A percentile compares a stretch with the other conserved stretches of the same genome.
Evolutionary conservation across 2,888 invertebrate species (phyloP).

Genomic region (Conops quadrifasciatus): DNA sequence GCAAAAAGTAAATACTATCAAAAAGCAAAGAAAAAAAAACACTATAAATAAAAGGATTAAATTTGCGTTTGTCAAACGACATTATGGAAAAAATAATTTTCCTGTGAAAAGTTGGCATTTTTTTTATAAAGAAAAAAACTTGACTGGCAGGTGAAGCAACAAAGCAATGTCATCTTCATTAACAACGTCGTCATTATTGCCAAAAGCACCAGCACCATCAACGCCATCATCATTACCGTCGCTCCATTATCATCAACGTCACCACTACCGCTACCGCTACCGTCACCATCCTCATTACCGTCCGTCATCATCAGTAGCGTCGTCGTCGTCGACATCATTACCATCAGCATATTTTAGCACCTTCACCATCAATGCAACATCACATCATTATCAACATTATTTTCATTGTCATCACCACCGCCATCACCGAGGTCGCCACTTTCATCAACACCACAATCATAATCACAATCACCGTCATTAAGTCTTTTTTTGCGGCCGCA

Average conservation of each 20-base stretch:
- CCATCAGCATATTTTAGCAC: too few species aligned
- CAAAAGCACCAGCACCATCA: background rate
- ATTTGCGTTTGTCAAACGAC: background rate
- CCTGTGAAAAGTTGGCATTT: background rate
- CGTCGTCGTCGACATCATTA: background rate
- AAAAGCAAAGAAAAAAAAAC: background rate
- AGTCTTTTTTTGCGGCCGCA: background rate
- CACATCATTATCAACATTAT: too few species aligned
- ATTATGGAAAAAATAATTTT: background rate
- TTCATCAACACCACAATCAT: too few species aligned
- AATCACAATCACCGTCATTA: too few species aligned
- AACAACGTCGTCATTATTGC: background rate
- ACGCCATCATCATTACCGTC: background rate
- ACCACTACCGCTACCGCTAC: background rate
- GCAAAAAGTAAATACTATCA: background rate
- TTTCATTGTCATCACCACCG: too few species aligned
- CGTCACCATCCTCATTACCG: background rate
- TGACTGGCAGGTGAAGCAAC: background rate
- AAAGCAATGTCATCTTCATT: background rate
- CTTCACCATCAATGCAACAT: too few species aligned
- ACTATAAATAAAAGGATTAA: slow-evolving; percentile 14
- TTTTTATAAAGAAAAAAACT: too few species aligned
- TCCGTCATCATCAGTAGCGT: background rate
- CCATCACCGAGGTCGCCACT: too few species aligned
- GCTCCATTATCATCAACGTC: background rate